These are phyloP conservation scores for Mastigias papua DNA, from an alignment of 30 jellyfish, hydroid and myxozoan genomes.

Conservation along the genomic window DNA sequence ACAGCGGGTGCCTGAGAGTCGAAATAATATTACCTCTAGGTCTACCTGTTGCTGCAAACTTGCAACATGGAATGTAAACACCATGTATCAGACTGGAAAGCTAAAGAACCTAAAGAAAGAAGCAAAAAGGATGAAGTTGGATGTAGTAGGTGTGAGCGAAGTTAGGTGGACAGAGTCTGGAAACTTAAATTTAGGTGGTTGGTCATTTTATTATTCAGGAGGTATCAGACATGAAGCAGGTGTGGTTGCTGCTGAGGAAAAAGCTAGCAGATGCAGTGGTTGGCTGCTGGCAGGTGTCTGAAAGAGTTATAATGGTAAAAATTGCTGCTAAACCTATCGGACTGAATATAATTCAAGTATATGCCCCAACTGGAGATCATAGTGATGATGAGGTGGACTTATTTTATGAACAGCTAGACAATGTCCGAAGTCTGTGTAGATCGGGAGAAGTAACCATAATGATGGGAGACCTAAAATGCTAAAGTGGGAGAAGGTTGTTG, in stretches of 20 bases:
- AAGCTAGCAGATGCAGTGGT: not conserved
- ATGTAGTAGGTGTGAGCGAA: not conserved
- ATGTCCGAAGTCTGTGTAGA: not conserved
- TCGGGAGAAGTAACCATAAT: constrained; percentile 22
- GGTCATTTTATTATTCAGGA: not conserved
- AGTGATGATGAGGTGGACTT: not conserved
- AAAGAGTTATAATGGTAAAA: not conserved
- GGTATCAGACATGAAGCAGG: not conserved
- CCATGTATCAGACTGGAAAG: not conserved
- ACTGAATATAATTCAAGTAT: constrained; percentile 1
- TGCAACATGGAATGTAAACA: not conserved
- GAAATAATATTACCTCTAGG: not conserved
- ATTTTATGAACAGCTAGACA: not conserved
- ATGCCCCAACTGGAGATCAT: not conserved
- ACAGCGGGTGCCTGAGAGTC: not conserved
- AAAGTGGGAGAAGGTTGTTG: constrained; percentile 5
- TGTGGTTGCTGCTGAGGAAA: not conserved
- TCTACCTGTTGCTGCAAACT: not conserved
- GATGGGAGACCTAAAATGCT: constrained; percentile 43
- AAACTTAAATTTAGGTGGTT: not conserved
- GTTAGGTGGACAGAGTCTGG: constrained; percentile 18
- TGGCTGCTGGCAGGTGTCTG: not conserved
- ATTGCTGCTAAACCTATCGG: not conserved
- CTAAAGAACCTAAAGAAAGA: not conserved
- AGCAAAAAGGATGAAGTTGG: not conserved